Evolutionary conservation across 2,888 invertebrate genomes (phyloP), one percentile per base, ranked within the genome.

Genomic region (Macrophya alboannulata): DNA sequence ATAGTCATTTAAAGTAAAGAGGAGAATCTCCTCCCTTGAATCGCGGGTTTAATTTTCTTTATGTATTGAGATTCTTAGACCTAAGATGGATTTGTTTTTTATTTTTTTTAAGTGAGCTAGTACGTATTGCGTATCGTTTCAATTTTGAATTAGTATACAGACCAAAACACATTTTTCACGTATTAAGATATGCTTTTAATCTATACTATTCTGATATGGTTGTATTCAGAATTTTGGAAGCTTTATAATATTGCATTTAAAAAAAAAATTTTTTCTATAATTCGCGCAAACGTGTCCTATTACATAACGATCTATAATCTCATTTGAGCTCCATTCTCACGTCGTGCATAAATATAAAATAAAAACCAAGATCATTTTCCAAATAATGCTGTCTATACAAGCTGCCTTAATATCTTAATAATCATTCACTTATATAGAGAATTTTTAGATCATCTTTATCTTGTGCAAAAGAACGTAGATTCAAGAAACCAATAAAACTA

Each of bases 121-220:
- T 15, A 25, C 21, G 62, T 51, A 79, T 59, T 51, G 40, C 51
- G 43, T 51, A 62, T 59, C 31, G 40, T 51, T 77, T 40, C 12
- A 31, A 51, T 17, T 51, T 43, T 12, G 31, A 62, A 45, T 72
- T 43, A n/a, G 17, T 43, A 21, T 79, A 59, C 43, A 62, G 79
- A 79, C 40, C 55, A 79, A 79, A 79, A 79, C 59, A 79, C 79
- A 62, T 59, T 79, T 62, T 77, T 77, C n/a, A 45, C 6, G 62
- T 43, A 10, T 55, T 40, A 59, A 40, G 40, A 79, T 79, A 59
- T 79, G 79, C 37, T 79, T 79, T 79, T 37, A 31, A 40, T 79
- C 79, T 79, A 59, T 59, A 79, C 79, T 79, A 79, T 79, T 79
- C 79, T 79, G 79, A 79, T 79, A 79, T 79, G 79, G 59, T 79